Evolutionary conservation across 2,888 invertebrate species (phyloP), one percentile per base, ranked within the genome.

Genomic region (Heliconius aoede): DNA sequence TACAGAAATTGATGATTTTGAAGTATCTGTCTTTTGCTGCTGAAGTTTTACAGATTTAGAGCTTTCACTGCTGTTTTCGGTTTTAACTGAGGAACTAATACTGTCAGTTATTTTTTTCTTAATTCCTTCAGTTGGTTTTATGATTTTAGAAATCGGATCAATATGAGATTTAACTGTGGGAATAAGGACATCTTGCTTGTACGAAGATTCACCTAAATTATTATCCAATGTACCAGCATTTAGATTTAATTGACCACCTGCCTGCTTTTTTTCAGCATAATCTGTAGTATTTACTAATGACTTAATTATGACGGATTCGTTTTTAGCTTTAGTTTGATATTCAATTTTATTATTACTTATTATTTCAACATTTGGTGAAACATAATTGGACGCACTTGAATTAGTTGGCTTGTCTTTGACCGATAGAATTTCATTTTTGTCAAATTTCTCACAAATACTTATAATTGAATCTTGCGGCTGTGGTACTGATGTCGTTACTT

Each of bases 401-500:
- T 21, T 40, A 67, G 32, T 26, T 65, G 30, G 46, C 40, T 73
- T 75, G 26, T 72, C 67, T 58, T 69, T 77, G 15, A 4, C 28
- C 28, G 61, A 18, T 72, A 21, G n/a, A 24, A n/a, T 24, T 55
- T 68, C 62, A 24, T 32, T 72, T n/a, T 28, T 75, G 21, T 77
- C 74, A 40, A 69, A 51, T 73, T 69, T 80, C 24, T 72, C 68
- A 46, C 36, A 46, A 40, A 64, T 28, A 68, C 28, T 73, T 30
- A 73, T 74, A n/a, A 55, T 58, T n/a, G 18, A 26, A 24, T 76
- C 72, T 32, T 32, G 32, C 5, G 71, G n/a, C 40, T 73, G 72
- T 30, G 40, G 61, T 24, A 58, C 32, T 30, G 67, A 67, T 40
- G 26, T 75, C 8, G 15, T 72, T 32, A 69, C 71, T 62, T 69